A percentile compares a stretch with the other conserved stretches of the same genome.
Evolutionary conservation across 2,797 vertebrate genomes (phyloP).

Genomic region (Clarias fuscus): DNA sequence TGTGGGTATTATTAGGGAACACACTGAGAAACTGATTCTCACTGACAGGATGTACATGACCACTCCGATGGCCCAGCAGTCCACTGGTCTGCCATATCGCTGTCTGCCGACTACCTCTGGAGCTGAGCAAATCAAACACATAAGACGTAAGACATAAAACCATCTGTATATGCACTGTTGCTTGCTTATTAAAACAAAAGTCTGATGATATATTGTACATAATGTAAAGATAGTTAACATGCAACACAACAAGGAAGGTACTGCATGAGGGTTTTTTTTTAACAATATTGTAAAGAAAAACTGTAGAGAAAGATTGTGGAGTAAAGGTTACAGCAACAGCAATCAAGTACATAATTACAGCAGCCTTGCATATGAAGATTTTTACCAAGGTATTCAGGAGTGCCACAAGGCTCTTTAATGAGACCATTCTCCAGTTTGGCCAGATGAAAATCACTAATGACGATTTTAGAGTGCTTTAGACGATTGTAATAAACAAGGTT

Average conservation of each 20-base stretch:
- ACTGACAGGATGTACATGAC: slow-evolving; percentile 99
- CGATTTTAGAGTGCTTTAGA: slow-evolving; percentile 97
- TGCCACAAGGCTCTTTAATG: slow-evolving; percentile 97
- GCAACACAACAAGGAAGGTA: background rate
- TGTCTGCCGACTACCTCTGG: slow-evolving; percentile 96
- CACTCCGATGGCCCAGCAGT: slow-evolving; percentile 98
- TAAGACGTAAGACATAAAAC: background rate
- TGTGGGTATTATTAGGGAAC: background rate
- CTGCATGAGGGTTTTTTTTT: background rate
- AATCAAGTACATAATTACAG: background rate
- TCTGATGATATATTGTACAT: background rate
- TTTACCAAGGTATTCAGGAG: slow-evolving; percentile 93
- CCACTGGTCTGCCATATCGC: slow-evolving; percentile 91
- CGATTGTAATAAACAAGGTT: slow-evolving; percentile 97
- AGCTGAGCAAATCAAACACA: slow-evolving; percentile 70
- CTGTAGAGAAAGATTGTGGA: background rate
- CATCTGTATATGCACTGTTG: background rate
- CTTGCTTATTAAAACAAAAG: background rate
- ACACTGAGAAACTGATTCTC: slow-evolving; percentile 14
- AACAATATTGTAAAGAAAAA: background rate
- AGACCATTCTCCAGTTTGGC: slow-evolving; percentile 96
- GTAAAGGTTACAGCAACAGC: background rate
- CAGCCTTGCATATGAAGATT: background rate
- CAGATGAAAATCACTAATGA: slow-evolving; percentile 97
- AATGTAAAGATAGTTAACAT: background rate